A percentile compares a stretch with the other conserved stretches of the same genome.
phyloP scores from a whole-genome alignment of 2,797 vertebrate species.

The Lagocephalus sceleratus region DNA sequence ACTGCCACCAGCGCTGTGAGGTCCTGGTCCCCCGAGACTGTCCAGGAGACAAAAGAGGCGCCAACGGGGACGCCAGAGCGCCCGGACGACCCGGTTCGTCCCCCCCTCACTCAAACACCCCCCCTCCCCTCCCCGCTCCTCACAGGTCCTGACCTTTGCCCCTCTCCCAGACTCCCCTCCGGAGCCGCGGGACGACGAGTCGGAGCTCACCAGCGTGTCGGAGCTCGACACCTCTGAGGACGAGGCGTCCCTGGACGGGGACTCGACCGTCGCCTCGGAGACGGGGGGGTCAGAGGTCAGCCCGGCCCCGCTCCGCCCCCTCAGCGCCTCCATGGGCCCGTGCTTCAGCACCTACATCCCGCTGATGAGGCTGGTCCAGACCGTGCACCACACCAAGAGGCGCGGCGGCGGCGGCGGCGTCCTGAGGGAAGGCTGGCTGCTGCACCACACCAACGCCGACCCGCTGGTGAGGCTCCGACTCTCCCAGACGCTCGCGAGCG shows the following conservation, averaged over 20 bases:
- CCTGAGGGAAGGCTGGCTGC: conserved; percentile 74
- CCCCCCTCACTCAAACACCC: background rate
- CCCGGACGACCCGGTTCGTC: no score
- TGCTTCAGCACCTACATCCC: conserved; percentile 80
- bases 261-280: conserved; percentile 24
- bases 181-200: conserved; percentile 42
- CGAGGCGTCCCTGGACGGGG: conserved; percentile 43
- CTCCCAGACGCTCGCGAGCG: no score
- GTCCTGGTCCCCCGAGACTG: conserved; percentile 68
- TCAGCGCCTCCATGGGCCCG: conserved; percentile 39
- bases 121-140: no score
- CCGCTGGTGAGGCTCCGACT: conserved; percentile 59
- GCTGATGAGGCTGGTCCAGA: conserved; percentile 79
- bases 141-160: background rate
- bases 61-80: conserved; percentile 44
- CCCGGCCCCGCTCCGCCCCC: no score
- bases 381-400: conserved; percentile 72
- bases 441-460: conserved; percentile 74
- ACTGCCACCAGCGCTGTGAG: conserved; percentile 77
- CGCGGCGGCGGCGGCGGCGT: conserved; percentile 51
- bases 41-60: conserved; percentile 59
- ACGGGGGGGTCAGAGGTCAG: conserved; percentile 60
- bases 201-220: conserved; percentile 11
- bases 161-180: conserved; percentile 34
- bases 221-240: conserved; percentile 47